Evolutionary conservation across 2,113 vertebrate genomes (phyloP).

Genomic region (Leptobrachium ailaonicum): DNA sequence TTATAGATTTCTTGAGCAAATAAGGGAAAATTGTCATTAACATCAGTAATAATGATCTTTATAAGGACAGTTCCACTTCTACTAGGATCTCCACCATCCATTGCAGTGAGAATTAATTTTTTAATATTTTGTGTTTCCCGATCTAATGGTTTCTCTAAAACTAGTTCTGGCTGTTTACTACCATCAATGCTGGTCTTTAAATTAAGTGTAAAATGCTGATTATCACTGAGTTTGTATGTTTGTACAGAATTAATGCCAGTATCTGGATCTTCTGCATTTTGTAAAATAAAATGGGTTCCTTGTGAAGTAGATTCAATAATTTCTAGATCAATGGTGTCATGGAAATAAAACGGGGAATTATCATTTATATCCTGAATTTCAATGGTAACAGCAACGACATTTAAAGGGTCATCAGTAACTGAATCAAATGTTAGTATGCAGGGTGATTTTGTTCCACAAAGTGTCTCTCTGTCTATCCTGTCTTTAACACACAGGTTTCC

Average conservation of each 20-base stretch:
- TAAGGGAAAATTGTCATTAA: no score
- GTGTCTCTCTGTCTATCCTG: neutral
- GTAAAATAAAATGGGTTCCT: no score
- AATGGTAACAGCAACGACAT: conserved; percentile 54
- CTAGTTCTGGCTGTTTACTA: conserved; percentile 55
- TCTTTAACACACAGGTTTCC: conserved; percentile 67
- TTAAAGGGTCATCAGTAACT: conserved; percentile 64
- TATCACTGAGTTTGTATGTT: no score
- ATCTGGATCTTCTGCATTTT: conserved; percentile 45
- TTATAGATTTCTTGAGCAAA: no score
- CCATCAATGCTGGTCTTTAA: conserved; percentile 53
- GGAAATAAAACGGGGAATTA: neutral
- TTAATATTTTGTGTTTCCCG: neutral
- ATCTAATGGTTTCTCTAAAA: conserved; percentile 52
- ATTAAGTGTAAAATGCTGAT: conserved; percentile 50
- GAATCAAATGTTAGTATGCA: conserved; percentile 68
- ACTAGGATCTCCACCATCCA: conserved; percentile 62
- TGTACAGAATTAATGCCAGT: conserved; percentile 53
- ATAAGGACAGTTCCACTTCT: conserved; percentile 61
- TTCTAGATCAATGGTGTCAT: conserved; percentile 40
- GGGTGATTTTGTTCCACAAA: conserved; percentile 63
- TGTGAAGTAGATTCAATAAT: no score
- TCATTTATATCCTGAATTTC: neutral
- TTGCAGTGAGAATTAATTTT: conserved; percentile 56
- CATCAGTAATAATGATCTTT: conserved; percentile 46